A percentile compares a stretch with the other conserved stretches of the same genome.
These are phyloP conservation scores for Acanthis flammea DNA, from an alignment of 2,797 vertebrate species.

Conservation along the genomic window DNA sequence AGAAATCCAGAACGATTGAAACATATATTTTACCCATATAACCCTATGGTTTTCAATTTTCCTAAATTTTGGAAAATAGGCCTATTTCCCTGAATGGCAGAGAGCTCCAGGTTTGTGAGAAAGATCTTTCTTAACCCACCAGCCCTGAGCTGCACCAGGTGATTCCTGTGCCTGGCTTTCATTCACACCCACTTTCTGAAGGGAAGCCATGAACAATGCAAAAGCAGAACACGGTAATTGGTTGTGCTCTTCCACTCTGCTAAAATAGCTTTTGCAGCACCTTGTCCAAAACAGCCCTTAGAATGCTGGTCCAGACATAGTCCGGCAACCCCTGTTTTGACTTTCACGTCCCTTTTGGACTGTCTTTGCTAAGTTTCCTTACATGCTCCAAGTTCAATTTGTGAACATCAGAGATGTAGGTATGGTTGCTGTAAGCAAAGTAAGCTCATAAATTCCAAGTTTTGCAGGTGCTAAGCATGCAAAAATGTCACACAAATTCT, in stretches of 20 bases:
- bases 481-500: neutral
- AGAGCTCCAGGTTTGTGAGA: neutral
- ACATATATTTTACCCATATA: neutral
- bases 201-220: neutral
- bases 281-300: neutral
- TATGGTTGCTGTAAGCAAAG: neutral
- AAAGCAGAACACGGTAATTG: neutral
- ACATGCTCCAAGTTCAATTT: neutral
- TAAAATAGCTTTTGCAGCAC: neutral
- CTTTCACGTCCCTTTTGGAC: neutral
- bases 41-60: neutral
- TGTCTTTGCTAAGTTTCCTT: neutral
- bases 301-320: neutral
- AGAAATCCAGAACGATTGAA: neutral
- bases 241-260: neutral
- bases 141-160: neutral
- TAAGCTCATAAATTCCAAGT: neutral
- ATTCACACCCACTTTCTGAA: neutral
- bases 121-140: neutral
- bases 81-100: rapidly evolving
- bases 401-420: neutral
- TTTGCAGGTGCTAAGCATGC: neutral
- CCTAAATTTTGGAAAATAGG: neutral
- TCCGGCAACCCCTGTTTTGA: neutral
- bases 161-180: neutral